A percentile compares a stretch with the other conserved stretches of the same genome.
phyloP scores from a whole-genome alignment of 2,888 invertebrate genomes.

The Xanthia togata region DNA sequence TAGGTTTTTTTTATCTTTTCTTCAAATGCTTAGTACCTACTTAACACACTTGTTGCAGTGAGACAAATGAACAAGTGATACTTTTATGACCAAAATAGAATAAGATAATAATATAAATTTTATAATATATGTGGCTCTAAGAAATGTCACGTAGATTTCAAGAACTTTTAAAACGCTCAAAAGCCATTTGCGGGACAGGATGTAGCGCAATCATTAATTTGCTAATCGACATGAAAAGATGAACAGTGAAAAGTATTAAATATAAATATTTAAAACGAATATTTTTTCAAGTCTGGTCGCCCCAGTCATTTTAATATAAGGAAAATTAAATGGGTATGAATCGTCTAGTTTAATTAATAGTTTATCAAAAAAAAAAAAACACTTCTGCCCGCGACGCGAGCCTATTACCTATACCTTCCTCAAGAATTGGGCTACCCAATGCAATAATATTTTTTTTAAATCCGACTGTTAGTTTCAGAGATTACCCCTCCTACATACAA shows the following conservation, averaged over 20 bases:
- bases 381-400: too few relatives aligned
- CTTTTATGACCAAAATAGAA: not conserved
- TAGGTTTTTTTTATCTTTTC: not conserved
- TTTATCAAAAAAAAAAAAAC: too few relatives aligned
- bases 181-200: not conserved
- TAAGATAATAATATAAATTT: not conserved
- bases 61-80: not conserved
- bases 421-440: too few relatives aligned
- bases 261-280: too few relatives aligned
- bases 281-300: too few relatives aligned
- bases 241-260: not conserved
- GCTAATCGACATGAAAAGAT: constrained; percentile 1
- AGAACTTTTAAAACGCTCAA: not conserved
- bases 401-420: too few relatives aligned
- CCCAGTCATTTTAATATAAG: too few relatives aligned
- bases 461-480: too few relatives aligned
- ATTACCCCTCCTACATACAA: too few relatives aligned
- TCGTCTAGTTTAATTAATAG: too few relatives aligned
- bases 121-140: not conserved
- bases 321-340: too few relatives aligned
- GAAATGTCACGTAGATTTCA: not conserved
- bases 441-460: too few relatives aligned
- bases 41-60: not conserved
- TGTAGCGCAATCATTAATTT: not conserved
- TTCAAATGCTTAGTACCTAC: not conserved